Conservation (phyloP, 2,797 vertebrate species). For the Decapterus maruadsi region DNA sequence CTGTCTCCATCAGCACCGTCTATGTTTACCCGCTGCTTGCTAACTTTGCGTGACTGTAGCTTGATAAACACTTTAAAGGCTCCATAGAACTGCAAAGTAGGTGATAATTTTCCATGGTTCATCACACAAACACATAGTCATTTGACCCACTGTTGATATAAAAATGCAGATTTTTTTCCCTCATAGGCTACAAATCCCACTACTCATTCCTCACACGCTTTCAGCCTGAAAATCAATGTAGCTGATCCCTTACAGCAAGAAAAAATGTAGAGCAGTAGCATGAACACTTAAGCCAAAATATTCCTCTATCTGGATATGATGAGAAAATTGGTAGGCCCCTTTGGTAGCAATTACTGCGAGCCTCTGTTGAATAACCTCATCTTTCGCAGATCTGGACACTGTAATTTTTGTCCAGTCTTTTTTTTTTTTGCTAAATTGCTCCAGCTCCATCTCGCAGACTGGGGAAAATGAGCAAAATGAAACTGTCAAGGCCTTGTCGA, state of each 20-base stretch:
- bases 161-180: background rate
- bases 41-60: background rate
- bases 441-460: constrained; percentile 37
- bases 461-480: constrained; percentile 50
- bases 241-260: constrained; percentile 14
- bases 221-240: constrained; percentile 5
- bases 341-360: constrained; percentile 64
- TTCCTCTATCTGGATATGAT: constrained; percentile 54
- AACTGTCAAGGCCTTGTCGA: constrained; percentile 62
- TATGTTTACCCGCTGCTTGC: background rate
- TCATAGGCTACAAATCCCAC: background rate
- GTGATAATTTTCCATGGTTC: background rate
- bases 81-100: background rate
- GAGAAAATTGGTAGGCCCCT: constrained; percentile 61
- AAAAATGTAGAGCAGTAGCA: constrained; percentile 47
- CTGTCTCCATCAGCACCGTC: background rate
- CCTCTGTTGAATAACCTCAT: constrained; percentile 39
- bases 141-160: background rate
- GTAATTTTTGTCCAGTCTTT: constrained; percentile 53
- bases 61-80: constrained; percentile 6
- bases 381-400: constrained; percentile 71
- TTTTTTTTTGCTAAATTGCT: constrained; percentile 60
- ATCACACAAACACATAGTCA: background rate
- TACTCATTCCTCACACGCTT: background rate
- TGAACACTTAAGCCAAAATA: constrained; percentile 42